These are phyloP conservation scores for Hemithea aestivaria DNA, from an alignment of 2,888 invertebrate species.

Conservation along the genomic window DNA sequence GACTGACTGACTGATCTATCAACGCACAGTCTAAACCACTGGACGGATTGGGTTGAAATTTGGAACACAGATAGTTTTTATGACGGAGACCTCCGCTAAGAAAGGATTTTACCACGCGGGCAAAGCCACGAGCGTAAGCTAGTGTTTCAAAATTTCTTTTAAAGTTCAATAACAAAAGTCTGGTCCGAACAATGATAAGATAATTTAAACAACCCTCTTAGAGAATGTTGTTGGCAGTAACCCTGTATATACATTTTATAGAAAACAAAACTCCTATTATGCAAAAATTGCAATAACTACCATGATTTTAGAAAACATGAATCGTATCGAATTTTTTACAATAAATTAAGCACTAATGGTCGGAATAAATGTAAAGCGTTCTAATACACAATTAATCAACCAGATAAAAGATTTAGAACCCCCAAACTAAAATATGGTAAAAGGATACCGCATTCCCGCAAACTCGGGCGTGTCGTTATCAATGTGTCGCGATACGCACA, in stretches of 20 bases:
- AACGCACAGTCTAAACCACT: too few relatives aligned
- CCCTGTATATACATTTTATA: background rate
- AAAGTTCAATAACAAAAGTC: too few relatives aligned
- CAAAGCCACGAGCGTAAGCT: too few relatives aligned
- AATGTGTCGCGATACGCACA: conserved; percentile 39
- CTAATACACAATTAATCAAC: conserved; percentile 10
- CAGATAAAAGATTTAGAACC: conserved; percentile 14
- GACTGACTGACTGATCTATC: too few relatives aligned
- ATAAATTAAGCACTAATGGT: conserved; percentile 8
- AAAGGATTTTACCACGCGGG: too few relatives aligned
- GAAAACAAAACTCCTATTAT: background rate
- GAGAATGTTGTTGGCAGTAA: too few relatives aligned
- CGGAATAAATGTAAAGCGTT: conserved; percentile 6
- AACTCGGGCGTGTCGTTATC: conserved; percentile 37
- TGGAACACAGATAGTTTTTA: too few relatives aligned
- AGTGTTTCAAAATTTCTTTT: too few relatives aligned
- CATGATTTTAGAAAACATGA: conserved; percentile 1
- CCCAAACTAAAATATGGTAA: conserved; percentile 42
- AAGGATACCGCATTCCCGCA: conserved; percentile 40
- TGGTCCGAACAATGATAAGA: too few relatives aligned
- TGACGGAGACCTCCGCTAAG: too few relatives aligned
- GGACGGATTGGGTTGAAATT: too few relatives aligned
- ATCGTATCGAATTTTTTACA: background rate
- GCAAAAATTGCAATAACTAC: background rate
- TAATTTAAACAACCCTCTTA: too few relatives aligned